Evolutionary conservation across 2,113 vertebrate species (phyloP).

Genomic region (Lucifuga dentata): DNA sequence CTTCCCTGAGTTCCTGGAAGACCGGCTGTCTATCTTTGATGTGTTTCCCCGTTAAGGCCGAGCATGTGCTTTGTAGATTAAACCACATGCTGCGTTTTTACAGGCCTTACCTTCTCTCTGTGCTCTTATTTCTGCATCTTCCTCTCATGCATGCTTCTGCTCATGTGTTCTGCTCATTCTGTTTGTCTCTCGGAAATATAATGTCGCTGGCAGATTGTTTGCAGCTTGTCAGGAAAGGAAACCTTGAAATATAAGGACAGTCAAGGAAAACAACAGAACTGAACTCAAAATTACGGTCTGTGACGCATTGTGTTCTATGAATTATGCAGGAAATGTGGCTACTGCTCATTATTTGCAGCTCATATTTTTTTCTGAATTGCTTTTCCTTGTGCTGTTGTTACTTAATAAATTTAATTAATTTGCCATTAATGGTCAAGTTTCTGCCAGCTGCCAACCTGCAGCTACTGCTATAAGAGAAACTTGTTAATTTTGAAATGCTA

Average conservation of each 20-base stretch:
- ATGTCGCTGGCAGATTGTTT: neutral
- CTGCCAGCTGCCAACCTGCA: neutral
- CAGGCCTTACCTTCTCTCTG: slow-evolving; percentile 28
- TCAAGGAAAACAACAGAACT: slow-evolving; percentile 12
- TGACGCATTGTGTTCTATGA: neutral
- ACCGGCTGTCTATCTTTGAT: slow-evolving; percentile 54
- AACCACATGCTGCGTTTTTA: slow-evolving; percentile 60
- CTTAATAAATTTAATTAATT: slow-evolving; percentile 25
- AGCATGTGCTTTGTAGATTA: slow-evolving; percentile 72
- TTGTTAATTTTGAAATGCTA: neutral
- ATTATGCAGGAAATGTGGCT: neutral
- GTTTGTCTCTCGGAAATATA: slow-evolving; percentile 22
- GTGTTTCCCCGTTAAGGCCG: slow-evolving; percentile 41
- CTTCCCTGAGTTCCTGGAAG: slow-evolving; percentile 41
- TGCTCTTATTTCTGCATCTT: slow-evolving; percentile 24
- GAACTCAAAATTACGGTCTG: neutral
- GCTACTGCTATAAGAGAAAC: neutral
- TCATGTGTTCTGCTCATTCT: slow-evolving; percentile 23
- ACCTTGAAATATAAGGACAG: slow-evolving; percentile 20
- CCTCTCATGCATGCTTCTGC: slow-evolving; percentile 21
- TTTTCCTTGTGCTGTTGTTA: neutral
- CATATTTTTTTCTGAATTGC: neutral
- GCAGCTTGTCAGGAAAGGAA: slow-evolving; percentile 12
- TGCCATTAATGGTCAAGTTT: neutral
- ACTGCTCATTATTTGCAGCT: neutral